These are phyloP conservation scores for Notamacropus eugenii DNA, from an alignment of 2,797 vertebrate genomes.

Conservation along the genomic window DNA sequence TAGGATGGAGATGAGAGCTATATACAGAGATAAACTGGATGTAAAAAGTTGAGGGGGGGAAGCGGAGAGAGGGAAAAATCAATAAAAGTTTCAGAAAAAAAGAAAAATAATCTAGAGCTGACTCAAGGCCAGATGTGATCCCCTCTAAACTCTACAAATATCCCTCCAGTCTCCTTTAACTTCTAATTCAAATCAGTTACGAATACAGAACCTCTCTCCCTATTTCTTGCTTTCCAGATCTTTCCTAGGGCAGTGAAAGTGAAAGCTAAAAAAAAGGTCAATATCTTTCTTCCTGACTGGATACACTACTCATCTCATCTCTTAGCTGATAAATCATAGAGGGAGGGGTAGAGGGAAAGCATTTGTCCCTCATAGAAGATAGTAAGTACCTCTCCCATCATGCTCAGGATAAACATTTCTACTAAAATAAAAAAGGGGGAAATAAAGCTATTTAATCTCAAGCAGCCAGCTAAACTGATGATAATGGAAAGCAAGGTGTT, in stretches of 20 bases:
- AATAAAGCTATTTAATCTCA: conserved; percentile 71
- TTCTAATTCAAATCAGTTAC: conserved; percentile 61
- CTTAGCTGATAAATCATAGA: conserved; percentile 14
- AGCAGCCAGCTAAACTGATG: conserved; percentile 65
- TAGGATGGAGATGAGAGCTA: background rate
- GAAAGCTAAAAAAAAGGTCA: conserved; percentile 58
- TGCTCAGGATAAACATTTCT: conserved; percentile 44
- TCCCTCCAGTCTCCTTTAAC: conserved; percentile 26
- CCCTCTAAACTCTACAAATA: conserved; percentile 61
- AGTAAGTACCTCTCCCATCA: conserved; percentile 53
- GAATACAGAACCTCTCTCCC: conserved; percentile 58
- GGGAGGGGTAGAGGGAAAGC: conserved; percentile 58
- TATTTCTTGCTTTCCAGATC: conserved; percentile 51
- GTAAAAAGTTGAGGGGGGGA: background rate
- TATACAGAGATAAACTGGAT: background rate
- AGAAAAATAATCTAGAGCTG: conserved; percentile 50
- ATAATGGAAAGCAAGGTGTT: conserved; percentile 74
- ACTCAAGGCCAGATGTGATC: conserved; percentile 63
- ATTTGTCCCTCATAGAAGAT: conserved; percentile 54
- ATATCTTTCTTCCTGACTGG: conserved; percentile 56
- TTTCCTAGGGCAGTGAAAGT: conserved; percentile 43
- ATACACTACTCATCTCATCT: conserved; percentile 49
- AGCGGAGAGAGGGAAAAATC: background rate
- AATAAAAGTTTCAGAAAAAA: conserved; percentile 29
- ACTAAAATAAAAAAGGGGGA: background rate